Evolutionary conservation across 2,797 vertebrate species (phyloP).

Genomic region (Phoxinus dragarum): DNA sequence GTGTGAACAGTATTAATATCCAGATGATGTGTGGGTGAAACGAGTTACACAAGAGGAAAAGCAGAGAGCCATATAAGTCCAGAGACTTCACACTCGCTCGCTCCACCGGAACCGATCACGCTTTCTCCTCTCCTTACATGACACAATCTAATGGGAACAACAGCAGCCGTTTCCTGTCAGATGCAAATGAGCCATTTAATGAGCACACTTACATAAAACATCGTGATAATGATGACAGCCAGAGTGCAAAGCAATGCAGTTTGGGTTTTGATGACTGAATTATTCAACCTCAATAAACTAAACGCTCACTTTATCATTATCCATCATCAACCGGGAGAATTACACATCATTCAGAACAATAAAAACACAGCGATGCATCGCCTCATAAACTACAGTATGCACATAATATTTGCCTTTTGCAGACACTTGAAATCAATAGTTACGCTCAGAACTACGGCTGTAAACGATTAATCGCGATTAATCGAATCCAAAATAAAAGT

Average conservation of each 20-base stretch:
- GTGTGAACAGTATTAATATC: neutral
- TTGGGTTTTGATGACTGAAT: neutral
- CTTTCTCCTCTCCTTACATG: conserved; percentile 38
- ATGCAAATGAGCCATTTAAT: neutral
- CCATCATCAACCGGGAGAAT: neutral
- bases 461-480: no score
- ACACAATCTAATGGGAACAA: conserved; percentile 44
- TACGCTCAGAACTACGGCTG: no score
- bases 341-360: neutral
- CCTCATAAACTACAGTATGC: neutral
- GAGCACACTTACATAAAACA: neutral
- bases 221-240: neutral
- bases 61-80: neutral
- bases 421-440: neutral
- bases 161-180: neutral
- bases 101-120: conserved; percentile 8
- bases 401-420: neutral
- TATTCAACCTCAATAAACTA: neutral
- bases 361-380: neutral
- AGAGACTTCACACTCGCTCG: neutral
- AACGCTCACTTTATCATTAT: no score
- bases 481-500: no score
- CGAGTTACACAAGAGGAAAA: neutral
- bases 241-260: neutral
- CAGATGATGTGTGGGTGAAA: neutral